Percentiles rank a stretch among this genome's conserved stretches.
Conservation (phyloP, 2,888 invertebrate species). For the Cyclophora albipunctata region DNA sequence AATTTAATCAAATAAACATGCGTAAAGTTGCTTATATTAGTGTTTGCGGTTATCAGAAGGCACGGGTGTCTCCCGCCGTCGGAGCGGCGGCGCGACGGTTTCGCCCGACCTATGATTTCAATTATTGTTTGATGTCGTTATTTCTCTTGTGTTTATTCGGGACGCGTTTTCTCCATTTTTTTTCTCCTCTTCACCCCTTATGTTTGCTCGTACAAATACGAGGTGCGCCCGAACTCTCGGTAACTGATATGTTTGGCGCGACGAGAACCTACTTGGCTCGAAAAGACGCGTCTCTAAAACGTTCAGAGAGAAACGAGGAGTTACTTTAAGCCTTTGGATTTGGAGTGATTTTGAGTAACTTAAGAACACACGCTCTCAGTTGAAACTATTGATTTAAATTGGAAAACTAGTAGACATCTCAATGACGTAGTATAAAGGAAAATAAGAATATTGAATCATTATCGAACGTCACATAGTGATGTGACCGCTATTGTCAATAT, state of each 20-base stretch:
- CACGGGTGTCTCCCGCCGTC: constrained; percentile 34
- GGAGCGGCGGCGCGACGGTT: constrained; percentile 24
- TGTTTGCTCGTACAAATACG: constrained; percentile 58
- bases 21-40: too few species aligned
- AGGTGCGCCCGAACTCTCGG: constrained; percentile 49
- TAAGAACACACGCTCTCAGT: too few species aligned
- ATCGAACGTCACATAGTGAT: too few species aligned
- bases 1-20: too few species aligned
- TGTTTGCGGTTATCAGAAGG: constrained; percentile 34
- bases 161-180: constrained; percentile 59
- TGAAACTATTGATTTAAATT: too few species aligned
- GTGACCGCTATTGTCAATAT: background rate
- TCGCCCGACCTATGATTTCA: constrained; percentile 62
- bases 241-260: constrained; percentile 67
- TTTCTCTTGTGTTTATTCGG: constrained; percentile 69
- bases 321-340: background rate
- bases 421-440: too few species aligned
- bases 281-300: constrained; percentile 36
- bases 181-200: constrained; percentile 56
- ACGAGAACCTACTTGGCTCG: constrained; percentile 39
- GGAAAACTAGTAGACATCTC: too few species aligned
- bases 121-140: constrained; percentile 72
- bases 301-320: constrained; percentile 50
- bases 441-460: too few species aligned
- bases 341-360: constrained; percentile 20